Conservation (phyloP, 1,140 invertebrate genomes). For the Dolichoris vasculosae region DNA sequence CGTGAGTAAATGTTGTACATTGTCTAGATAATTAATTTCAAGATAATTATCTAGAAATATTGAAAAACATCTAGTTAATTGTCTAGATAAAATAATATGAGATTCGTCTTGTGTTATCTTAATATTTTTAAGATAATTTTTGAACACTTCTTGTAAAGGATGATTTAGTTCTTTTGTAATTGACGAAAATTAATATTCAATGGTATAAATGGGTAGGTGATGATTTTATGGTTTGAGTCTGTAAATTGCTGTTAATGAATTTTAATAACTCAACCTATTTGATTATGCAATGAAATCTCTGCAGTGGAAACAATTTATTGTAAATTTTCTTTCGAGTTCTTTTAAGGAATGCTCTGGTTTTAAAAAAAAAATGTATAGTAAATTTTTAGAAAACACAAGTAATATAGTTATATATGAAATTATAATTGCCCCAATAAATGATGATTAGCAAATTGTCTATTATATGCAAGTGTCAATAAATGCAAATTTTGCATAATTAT, state of each 20-base stretch:
- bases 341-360: conserved; percentile 43
- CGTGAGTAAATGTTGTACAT: conserved; percentile 53
- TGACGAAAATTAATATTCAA: conserved; percentile 43
- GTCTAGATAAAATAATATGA: conserved; percentile 42
- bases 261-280: conserved; percentile 43
- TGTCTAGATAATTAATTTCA: conserved; percentile 48
- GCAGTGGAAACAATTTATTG: conserved; percentile 26
- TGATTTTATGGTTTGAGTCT: conserved; percentile 44
- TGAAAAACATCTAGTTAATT: conserved; percentile 46
- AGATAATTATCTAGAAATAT: conserved; percentile 46
- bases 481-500: conserved; percentile 37
- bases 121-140: conserved; percentile 50
- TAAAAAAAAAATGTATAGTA: conserved; percentile 38
- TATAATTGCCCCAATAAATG: conserved; percentile 45
- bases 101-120: conserved; percentile 40
- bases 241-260: conserved; percentile 46
- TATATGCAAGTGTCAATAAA: conserved; percentile 35
- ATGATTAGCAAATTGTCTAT: conserved; percentile 39
- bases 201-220: conserved; percentile 38
- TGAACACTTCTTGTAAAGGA: conserved; percentile 31
- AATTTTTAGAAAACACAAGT: conserved; percentile 34
- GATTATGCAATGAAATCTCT: conserved; percentile 33
- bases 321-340: conserved; percentile 40
- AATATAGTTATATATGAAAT: conserved; percentile 42
- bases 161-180: conserved; percentile 43